These are phyloP conservation scores for Crotalus horridus DNA, from an alignment of 2,113 vertebrate species.

Conservation along the genomic window DNA sequence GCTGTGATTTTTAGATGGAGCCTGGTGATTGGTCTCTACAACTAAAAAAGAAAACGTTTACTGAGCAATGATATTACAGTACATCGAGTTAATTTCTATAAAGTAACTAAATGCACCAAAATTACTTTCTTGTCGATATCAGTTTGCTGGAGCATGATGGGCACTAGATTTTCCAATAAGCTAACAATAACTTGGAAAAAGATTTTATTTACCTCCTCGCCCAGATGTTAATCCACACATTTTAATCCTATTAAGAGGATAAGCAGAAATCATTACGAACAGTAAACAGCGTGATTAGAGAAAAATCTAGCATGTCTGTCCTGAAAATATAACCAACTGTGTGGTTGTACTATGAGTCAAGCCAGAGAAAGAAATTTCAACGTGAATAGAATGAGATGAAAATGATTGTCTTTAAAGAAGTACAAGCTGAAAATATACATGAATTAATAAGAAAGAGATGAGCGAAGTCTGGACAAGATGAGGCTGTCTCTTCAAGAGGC, in stretches of 20 bases:
- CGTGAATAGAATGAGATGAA: constrained; percentile 59
- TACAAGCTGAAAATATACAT: constrained; percentile 53
- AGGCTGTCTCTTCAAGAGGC: neutral
- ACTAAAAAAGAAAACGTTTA: neutral
- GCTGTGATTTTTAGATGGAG: neutral
- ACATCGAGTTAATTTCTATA: neutral
- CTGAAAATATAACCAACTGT: constrained; percentile 61
- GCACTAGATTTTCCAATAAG: neutral
- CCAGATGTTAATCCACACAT: constrained; percentile 59
- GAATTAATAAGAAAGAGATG: constrained; percentile 45
- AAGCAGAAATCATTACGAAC: constrained; percentile 39
- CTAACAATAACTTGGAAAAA: neutral
- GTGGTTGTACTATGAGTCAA: constrained; percentile 65
- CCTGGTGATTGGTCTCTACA: neutral
- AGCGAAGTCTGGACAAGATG: neutral
- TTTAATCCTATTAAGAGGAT: constrained; percentile 55
- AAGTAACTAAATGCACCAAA: neutral
- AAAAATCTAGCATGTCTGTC: constrained; percentile 48
- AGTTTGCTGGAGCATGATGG: neutral
- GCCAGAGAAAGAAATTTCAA: constrained; percentile 62
- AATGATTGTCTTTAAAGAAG: constrained; percentile 48
- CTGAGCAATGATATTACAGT: neutral
- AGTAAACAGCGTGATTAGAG: constrained; percentile 40
- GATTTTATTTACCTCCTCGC: constrained; percentile 52
- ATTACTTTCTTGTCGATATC: constrained; percentile 3